phyloP scores from a whole-genome alignment of 2,888 invertebrate species.

The Diarsia rubi region DNA sequence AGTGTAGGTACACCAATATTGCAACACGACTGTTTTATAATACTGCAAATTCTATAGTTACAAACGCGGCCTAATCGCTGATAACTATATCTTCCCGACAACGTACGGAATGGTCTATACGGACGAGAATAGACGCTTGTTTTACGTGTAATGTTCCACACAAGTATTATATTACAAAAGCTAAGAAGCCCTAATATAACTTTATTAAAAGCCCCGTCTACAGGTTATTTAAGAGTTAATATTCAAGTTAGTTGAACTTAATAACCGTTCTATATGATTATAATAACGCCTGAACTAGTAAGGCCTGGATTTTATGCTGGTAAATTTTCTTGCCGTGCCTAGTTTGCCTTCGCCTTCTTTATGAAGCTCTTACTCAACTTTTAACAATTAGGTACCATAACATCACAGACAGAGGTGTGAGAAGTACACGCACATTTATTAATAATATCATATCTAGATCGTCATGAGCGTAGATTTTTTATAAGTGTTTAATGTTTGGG shows the following conservation, averaged over 20 bases:
- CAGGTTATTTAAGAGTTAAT: slow-evolving; percentile 49
- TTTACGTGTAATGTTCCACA: not conserved
- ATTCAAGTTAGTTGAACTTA: slow-evolving; percentile 40
- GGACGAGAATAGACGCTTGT: not conserved
- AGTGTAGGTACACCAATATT: not conserved
- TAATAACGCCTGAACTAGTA: slow-evolving; percentile 44
- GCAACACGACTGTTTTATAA: not conserved
- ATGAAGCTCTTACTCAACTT: slow-evolving; percentile 18
- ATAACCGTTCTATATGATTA: slow-evolving; percentile 34
- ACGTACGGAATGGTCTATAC: not conserved
- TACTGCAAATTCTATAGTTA: not conserved
- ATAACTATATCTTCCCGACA: not conserved
- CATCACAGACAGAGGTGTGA: not conserved
- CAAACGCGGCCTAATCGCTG: not conserved
- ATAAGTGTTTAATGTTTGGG: not conserved
- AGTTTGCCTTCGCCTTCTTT: slow-evolving; percentile 31
- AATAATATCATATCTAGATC: not conserved
- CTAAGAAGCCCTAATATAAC: slow-evolving; percentile 11
- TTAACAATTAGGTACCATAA: not conserved
- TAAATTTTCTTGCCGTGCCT: slow-evolving; percentile 32
- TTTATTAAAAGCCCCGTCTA: slow-evolving; percentile 39
- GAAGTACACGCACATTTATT: not conserved
- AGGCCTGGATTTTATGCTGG: slow-evolving; percentile 47
- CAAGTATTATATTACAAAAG: not conserved
- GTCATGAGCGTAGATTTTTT: not conserved